Conservation (phyloP, 2,113 vertebrate species). For the Strigops habroptila region DNA sequence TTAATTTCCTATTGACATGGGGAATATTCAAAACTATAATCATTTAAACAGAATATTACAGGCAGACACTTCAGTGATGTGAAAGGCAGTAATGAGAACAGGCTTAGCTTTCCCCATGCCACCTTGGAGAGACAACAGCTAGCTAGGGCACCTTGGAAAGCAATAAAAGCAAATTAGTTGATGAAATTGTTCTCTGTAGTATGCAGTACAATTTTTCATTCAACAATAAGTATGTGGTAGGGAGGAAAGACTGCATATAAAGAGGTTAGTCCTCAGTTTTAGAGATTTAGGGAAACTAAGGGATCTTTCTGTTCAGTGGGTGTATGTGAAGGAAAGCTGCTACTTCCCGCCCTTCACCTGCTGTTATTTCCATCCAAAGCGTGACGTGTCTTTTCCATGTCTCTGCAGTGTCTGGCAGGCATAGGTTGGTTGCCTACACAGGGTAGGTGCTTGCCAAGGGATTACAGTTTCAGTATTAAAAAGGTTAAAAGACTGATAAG, state of each 20-base stretch:
- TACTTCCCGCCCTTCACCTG: rapidly evolving
- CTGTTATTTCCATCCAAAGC: background rate
- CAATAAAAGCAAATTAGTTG: constrained; percentile 33
- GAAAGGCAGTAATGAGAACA: background rate
- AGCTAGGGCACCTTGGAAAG: background rate
- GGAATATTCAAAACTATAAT: background rate
- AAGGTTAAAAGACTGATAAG: background rate
- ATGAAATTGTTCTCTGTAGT: background rate
- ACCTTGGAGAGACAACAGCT: background rate
- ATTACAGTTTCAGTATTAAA: background rate
- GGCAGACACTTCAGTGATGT: background rate
- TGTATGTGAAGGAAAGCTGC: background rate
- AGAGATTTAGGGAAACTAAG: background rate
- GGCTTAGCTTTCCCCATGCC: background rate
- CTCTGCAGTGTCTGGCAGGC: background rate
- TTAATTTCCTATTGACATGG: background rate
- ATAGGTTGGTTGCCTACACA: background rate
- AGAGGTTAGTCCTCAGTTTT: background rate
- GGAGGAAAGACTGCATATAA: background rate
- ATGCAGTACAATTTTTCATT: background rate
- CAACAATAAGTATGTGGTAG: background rate
- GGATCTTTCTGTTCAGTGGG: background rate
- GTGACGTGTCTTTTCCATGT: background rate
- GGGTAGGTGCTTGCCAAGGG: background rate
- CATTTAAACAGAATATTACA: background rate